phyloP scores from a whole-genome alignment of 2,888 invertebrate genomes.

The Strigamia maritima region DNA sequence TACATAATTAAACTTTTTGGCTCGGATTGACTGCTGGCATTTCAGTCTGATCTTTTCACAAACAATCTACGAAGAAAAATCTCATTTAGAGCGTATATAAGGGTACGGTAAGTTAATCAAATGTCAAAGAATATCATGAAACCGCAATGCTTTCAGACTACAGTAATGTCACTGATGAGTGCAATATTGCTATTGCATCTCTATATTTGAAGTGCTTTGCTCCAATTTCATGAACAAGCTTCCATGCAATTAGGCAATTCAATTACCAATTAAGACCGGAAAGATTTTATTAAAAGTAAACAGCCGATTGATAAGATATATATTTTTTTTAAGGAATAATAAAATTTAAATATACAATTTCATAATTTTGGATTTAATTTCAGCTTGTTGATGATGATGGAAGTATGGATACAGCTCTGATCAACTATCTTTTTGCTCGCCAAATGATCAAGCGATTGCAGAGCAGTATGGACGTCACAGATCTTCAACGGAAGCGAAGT shows the following conservation, averaged over 20 bases:
- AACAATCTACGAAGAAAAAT: neutral
- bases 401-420: slow-evolving; percentile 55
- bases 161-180: neutral
- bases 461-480: slow-evolving; percentile 55
- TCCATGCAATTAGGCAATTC: neutral
- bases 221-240: neutral
- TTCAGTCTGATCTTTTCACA: neutral
- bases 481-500: slow-evolving; percentile 57
- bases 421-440: slow-evolving; percentile 58
- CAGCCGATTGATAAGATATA: neutral
- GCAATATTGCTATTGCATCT: neutral
- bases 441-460: slow-evolving; percentile 60
- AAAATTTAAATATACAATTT: neutral
- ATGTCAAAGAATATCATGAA: neutral
- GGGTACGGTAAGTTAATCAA: slow-evolving; percentile 20
- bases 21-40: neutral
- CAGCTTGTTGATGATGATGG: slow-evolving; percentile 47
- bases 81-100: neutral
- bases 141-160: neutral
- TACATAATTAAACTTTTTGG: neutral
- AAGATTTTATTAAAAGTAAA: neutral
- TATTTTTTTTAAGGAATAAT: too few species aligned
- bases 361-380: neutral
- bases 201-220: neutral
- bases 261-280: neutral